These are phyloP conservation scores for Zaprionus camerounensis DNA, from an alignment of 1,140 invertebrate genomes.

Conservation along the genomic window DNA sequence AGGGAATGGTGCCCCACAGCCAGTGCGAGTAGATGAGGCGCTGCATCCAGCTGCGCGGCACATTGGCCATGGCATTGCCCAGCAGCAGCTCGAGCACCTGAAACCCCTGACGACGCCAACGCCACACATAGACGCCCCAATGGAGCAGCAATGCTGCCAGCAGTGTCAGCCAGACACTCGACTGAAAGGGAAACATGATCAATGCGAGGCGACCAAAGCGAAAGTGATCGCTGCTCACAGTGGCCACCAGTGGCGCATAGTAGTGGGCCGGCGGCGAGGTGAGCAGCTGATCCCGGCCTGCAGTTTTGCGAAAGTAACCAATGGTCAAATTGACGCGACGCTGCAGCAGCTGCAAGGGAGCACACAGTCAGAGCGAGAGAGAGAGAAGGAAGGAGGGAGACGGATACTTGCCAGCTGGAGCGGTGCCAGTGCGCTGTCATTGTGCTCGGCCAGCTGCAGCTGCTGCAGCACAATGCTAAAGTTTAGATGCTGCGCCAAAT, in stretches of 20 bases:
- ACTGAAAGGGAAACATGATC: slow-evolving; percentile 57
- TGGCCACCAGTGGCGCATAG: slow-evolving; percentile 62
- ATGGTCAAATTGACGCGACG: slow-evolving; percentile 57
- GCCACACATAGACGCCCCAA: slow-evolving; percentile 31
- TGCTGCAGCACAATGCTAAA: slow-evolving; percentile 49
- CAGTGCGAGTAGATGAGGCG: slow-evolving; percentile 66
- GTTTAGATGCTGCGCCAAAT: slow-evolving; percentile 54
- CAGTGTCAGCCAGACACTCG: slow-evolving; percentile 47
- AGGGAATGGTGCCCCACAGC: slow-evolving; percentile 59
- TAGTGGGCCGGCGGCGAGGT: slow-evolving; percentile 59
- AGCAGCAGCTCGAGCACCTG: slow-evolving; percentile 59
- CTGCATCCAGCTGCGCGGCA: slow-evolving; percentile 54
- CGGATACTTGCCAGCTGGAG: slow-evolving; percentile 46
- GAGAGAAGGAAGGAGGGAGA: no score
- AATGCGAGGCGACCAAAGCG: slow-evolving; percentile 40
- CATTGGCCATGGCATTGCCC: slow-evolving; percentile 37
- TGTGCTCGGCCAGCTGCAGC: slow-evolving; percentile 31
- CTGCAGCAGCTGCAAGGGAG: slow-evolving; percentile 25
- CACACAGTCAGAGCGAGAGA: neutral
- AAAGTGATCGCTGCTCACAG: slow-evolving; percentile 47
- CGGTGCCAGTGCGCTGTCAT: slow-evolving; percentile 43
- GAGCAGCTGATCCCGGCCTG: slow-evolving; percentile 36
- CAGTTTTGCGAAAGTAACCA: slow-evolving; percentile 58
- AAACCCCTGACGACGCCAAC: slow-evolving; percentile 16
- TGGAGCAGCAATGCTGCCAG: slow-evolving; percentile 40